A percentile compares a stretch with the other conserved stretches of the same genome.
phyloP scores from a whole-genome alignment of 1,140 invertebrate genomes.

The Zaprionus camerounensis region DNA sequence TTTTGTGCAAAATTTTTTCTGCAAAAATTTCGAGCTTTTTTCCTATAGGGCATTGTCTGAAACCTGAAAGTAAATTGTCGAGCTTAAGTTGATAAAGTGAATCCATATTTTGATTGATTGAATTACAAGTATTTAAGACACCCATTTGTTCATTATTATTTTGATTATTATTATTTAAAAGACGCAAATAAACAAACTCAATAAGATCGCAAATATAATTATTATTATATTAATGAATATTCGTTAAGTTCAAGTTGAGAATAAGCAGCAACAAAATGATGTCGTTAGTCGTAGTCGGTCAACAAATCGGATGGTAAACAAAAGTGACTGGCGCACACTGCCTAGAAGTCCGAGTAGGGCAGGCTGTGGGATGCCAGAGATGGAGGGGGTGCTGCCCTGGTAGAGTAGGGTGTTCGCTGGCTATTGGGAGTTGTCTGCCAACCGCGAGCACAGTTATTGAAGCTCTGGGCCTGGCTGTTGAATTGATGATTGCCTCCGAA shows the following conservation, averaged over 20 bases:
- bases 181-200: constrained; percentile 67
- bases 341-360: constrained; percentile 72
- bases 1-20: too few relatives aligned
- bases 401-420: background rate
- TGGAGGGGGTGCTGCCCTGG: background rate
- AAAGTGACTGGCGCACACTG: background rate
- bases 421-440: constrained; percentile 85
- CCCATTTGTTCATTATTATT: constrained; percentile 25
- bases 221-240: background rate
- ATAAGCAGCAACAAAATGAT: constrained; percentile 5
- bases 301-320: constrained; percentile 2
- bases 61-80: background rate
- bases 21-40: too few relatives aligned
- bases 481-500: background rate
- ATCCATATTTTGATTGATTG: background rate
- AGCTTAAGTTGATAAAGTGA: background rate
- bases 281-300: constrained; percentile 50
- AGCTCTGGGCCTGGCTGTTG: constrained; percentile 87
- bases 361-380: constrained; percentile 22
- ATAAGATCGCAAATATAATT: constrained; percentile 20
- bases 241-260: background rate
- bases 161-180: constrained; percentile 49
- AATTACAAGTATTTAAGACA: background rate
- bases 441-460: constrained; percentile 92
- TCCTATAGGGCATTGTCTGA: too few relatives aligned